These are phyloP conservation scores for Acrobasis repandana DNA, from an alignment of 2,888 invertebrate species.

Conservation along the genomic window DNA sequence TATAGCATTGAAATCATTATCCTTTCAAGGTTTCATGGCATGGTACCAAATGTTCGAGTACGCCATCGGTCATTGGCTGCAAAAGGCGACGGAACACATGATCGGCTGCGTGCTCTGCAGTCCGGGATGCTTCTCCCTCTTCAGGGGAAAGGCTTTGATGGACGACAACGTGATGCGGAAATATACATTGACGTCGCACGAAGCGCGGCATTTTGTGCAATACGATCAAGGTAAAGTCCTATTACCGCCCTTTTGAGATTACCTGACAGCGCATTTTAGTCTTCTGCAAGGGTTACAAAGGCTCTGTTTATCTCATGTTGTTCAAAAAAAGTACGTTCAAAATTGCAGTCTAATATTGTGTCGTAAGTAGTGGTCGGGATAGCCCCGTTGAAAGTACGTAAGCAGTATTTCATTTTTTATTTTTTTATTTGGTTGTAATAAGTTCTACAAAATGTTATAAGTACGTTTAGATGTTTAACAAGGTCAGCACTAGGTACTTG, in stretches of 20 bases:
- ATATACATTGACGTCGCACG: constrained; percentile 90
- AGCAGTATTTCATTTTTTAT: too few relatives aligned
- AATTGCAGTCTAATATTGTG: too few relatives aligned
- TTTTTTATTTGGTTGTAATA: too few relatives aligned
- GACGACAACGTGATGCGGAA: constrained; percentile 94
- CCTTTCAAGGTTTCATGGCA: constrained; percentile 86
- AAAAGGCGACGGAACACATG: constrained; percentile 95
- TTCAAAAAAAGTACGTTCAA: too few relatives aligned
- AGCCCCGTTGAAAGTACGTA: too few relatives aligned
- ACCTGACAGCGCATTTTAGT: too few relatives aligned
- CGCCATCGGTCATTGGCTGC: constrained; percentile 96
- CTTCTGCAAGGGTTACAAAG: too few relatives aligned
- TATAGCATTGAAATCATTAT: background rate
- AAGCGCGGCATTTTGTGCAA: constrained; percentile 93
- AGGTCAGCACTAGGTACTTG: too few relatives aligned
- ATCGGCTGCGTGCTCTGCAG: constrained; percentile 95
- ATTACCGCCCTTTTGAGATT: background rate
- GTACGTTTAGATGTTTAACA: too few relatives aligned
- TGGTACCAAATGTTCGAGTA: constrained; percentile 96
- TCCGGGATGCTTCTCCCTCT: constrained; percentile 96
- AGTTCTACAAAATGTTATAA: too few relatives aligned
- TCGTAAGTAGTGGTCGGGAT: too few relatives aligned
- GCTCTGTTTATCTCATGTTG: too few relatives aligned
- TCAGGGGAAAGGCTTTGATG: constrained; percentile 94
- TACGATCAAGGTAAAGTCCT: constrained; percentile 91